Evolutionary conservation across 1,140 invertebrate genomes (phyloP).

Genomic region (Megathymus violae): DNA sequence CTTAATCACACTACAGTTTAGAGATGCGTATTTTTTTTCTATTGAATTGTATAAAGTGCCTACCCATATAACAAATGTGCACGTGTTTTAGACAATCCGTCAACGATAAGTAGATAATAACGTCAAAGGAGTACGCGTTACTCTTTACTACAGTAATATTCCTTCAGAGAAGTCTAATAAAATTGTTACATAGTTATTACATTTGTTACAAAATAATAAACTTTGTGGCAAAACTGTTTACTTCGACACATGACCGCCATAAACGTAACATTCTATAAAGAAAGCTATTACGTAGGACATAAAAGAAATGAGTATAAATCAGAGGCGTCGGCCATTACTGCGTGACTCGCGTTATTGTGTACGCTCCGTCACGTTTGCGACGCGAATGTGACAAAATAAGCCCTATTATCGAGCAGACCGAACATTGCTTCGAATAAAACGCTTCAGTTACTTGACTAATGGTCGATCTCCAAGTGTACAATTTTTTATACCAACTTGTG

Average conservation of each 20-base stretch:
- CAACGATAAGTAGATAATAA: no score
- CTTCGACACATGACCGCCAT: slow-evolving; percentile 49
- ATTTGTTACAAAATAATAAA: not conserved
- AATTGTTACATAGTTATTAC: no score
- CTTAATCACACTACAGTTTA: no score
- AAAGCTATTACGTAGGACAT: slow-evolving; percentile 72
- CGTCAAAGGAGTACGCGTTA: no score
- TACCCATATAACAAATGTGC: no score
- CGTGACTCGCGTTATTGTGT: slow-evolving; percentile 67
- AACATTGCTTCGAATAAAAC: not conserved
- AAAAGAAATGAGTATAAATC: slow-evolving; percentile 81
- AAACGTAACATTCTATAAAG: slow-evolving; percentile 69
- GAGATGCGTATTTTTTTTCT: no score
- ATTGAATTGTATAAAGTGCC: no score
- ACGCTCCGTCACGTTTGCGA: slow-evolving; percentile 70
- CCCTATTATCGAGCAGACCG: slow-evolving; percentile 50
- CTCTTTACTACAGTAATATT: no score
- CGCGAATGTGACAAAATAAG: slow-evolving; percentile 74
- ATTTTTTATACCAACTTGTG: not conserved
- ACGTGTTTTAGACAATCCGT: no score
- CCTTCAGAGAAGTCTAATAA: no score
- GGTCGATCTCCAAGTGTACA: not conserved
- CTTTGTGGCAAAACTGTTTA: slow-evolving; percentile 6
- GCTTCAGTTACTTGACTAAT: not conserved
- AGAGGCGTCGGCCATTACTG: slow-evolving; percentile 71